Conservation (phyloP, 2,888 invertebrate genomes). For the Meiosimyza decipiens region DNA sequence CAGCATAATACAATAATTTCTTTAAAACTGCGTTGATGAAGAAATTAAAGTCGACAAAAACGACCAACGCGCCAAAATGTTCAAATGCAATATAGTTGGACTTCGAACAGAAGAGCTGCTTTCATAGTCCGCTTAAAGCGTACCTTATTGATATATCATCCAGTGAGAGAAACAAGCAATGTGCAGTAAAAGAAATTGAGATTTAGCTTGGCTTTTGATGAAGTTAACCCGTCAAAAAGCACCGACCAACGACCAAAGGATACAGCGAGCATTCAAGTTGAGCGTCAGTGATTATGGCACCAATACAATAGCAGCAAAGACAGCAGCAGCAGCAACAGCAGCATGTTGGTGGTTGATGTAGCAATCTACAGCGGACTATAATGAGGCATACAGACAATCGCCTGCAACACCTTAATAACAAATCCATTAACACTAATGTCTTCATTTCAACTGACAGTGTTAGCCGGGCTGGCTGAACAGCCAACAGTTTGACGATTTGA, state of each 20-base stretch:
- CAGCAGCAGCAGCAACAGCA: neutral
- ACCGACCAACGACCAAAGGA: neutral
- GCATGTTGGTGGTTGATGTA: neutral
- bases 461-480: neutral
- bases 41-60: conserved; percentile 33
- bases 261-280: neutral
- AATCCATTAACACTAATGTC: conserved; percentile 67
- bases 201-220: too few relatives aligned
- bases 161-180: too few relatives aligned
- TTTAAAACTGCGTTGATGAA: conserved; percentile 25
- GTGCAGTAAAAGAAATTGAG: too few relatives aligned
- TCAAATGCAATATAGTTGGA: too few relatives aligned
- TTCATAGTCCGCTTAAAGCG: too few relatives aligned
- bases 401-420: conserved; percentile 64
- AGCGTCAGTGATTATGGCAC: neutral
- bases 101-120: too few relatives aligned
- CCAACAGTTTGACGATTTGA: neutral
- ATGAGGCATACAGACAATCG: conserved; percentile 42
- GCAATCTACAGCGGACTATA: neutral
- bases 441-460: conserved; percentile 66
- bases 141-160: too few relatives aligned
- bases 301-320: neutral
- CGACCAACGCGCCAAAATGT: too few relatives aligned
- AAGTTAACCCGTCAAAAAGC: neutral
- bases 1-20: conserved; percentile 23